Conservation (phyloP, 1,140 invertebrate genomes). For the Ditylenchus dipsaci region DNA sequence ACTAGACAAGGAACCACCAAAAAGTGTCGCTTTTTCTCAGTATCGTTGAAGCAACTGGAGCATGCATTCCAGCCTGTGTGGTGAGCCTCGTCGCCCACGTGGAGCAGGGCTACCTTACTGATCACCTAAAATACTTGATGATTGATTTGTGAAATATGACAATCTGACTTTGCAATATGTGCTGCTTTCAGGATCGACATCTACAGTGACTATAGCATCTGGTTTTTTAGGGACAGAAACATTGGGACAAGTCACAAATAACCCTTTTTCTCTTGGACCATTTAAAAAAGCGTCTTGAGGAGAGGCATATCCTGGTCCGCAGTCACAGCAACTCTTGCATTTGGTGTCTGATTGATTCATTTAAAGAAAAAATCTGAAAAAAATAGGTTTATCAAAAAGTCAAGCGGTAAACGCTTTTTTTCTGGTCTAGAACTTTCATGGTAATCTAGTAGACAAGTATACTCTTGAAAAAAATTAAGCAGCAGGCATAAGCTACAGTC, state of each 20-base stretch:
- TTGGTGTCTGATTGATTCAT: too few species aligned
- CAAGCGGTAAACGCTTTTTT: too few species aligned
- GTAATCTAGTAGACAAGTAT: too few species aligned
- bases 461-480: too few species aligned
- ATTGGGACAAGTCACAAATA: constrained; percentile 38
- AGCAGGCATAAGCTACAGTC: too few species aligned
- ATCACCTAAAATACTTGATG: constrained; percentile 15
- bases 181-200: constrained; percentile 34
- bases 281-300: constrained; percentile 32
- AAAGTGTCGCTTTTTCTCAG: constrained; percentile 2
- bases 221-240: constrained; percentile 2
- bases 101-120: constrained; percentile 24
- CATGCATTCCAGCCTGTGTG: constrained; percentile 43
- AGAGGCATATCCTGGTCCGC: constrained; percentile 18
- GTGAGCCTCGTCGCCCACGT: constrained; percentile 40
- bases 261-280: constrained; percentile 22
- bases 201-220: constrained; percentile 23
- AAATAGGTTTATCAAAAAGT: too few species aligned
- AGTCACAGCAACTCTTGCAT: too few species aligned
- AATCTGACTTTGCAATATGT: constrained; percentile 33
- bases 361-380: too few species aligned
- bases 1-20: constrained; percentile 36
- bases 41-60: constrained; percentile 28
- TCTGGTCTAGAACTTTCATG: too few species aligned
- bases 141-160: background rate